Percentiles rank a stretch among this genome's conserved stretches.
These are phyloP conservation scores for Stictocephala bisonia DNA, from an alignment of 2,888 invertebrate species.

Conservation along the genomic window DNA sequence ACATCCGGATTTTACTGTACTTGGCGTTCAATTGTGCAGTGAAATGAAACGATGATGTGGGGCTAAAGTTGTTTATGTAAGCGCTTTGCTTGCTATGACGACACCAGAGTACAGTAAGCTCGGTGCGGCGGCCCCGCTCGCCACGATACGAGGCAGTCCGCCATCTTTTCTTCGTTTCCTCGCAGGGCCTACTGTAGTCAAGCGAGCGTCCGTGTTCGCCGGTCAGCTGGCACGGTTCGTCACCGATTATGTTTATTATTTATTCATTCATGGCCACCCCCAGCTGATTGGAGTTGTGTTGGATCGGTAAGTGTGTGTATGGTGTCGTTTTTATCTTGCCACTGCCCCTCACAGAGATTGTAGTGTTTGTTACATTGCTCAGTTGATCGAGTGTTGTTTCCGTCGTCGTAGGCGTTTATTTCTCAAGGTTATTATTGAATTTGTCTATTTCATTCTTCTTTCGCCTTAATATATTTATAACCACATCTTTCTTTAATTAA, in stretches of 20 bases:
- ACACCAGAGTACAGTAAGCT: not conserved
- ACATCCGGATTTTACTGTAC: too few species aligned
- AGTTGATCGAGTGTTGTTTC: not conserved
- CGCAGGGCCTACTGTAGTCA: slow-evolving; percentile 16
- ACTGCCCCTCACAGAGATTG: too few species aligned
- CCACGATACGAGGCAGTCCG: not conserved
- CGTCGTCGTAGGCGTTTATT: slow-evolving; percentile 2
- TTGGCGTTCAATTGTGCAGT: too few species aligned
- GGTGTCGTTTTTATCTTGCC: too few species aligned
- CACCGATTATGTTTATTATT: too few species aligned
- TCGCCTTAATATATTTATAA: too few species aligned
- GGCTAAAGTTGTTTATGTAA: slow-evolving; percentile 10
- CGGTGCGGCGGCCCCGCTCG: not conserved
- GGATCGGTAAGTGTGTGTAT: too few species aligned
- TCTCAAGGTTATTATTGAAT: slow-evolving; percentile 38
- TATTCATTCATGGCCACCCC: too few species aligned
- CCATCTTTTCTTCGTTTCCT: slow-evolving; percentile 3
- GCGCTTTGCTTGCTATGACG: not conserved
- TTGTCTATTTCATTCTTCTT: not conserved
- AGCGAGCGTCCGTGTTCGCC: slow-evolving; percentile 19
- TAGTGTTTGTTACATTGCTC: not conserved
- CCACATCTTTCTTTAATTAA: too few species aligned
- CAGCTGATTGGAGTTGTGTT: too few species aligned
- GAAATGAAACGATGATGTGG: not conserved
- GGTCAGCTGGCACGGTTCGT: slow-evolving; percentile 6